Base-by-base conservation (phyloP, 2,888 invertebrate species). In the Koerneria pararmatus region DNA sequence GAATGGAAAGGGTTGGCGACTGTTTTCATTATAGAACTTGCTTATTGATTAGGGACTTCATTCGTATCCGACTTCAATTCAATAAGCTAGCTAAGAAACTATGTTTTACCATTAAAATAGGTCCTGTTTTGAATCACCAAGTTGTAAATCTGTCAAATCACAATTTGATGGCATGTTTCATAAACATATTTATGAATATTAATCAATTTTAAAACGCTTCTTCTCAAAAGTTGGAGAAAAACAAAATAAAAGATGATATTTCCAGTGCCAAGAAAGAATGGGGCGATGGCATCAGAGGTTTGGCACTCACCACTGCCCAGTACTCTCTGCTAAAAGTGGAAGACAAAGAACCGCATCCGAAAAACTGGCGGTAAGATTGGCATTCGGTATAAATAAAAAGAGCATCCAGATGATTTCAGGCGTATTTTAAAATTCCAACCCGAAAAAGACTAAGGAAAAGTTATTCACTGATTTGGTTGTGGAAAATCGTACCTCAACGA, bases 281-380 rank as follows among this genome's bases (percentile, higher is more conserved):
- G 98, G 98, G 98, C 70, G 98, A 99, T 86, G 98, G 98, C 66
- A 93, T 99, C 69, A 88, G 95, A 60, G 98, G 98, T 87, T 88
- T 99, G 80, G 95, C 97, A 0, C 88, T 99, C 66, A 94, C 95
- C 1, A 97, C 98, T 1, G 98, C 98, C 19, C 89, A 97, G 61
- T 98, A 91, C 85, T 93, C 95, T 0, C 86, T 99, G 46, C 87
- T 97, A 60, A 89, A 95, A 56, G 88, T 98, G 15, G 97, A 98
- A 85, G 94, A 97, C 86, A 95, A 95, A 29, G 82, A 93, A 69
- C 95, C 95, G 0, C 98, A 99, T 84, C 97, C 97, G 63, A 97
- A 98, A 87, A 98, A 98, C 87, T 98, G 97, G 97, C 89, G 87
- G 84, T 84, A 69, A 51, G 72, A 57, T 32, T 15, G 54, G 5